A percentile compares a stretch with the other conserved stretches of the same genome.
These are phyloP conservation scores for Pelagia noctiluca DNA, from an alignment of 30 jellyfish, hydroid and myxozoan species.

Conservation along the genomic window DNA sequence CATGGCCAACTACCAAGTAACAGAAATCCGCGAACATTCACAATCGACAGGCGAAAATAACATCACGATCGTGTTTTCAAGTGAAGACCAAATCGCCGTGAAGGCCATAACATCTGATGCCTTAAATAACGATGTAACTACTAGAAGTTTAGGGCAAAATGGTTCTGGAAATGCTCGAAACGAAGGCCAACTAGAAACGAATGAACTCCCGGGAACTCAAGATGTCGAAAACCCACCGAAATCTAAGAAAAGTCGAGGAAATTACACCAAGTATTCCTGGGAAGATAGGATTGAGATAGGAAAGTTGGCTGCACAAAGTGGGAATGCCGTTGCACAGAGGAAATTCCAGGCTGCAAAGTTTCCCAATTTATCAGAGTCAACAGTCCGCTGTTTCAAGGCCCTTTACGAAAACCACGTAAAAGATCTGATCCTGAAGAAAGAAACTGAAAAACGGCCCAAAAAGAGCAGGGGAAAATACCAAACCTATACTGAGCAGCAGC, in stretches of 20 bases:
- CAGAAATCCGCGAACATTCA: slow-evolving; percentile 48
- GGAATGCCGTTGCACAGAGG: slow-evolving; percentile 33
- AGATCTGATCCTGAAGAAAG: background rate
- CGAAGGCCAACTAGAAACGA: background rate
- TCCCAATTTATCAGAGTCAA: slow-evolving; percentile 60
- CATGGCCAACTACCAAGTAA: slow-evolving; percentile 40
- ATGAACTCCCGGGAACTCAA: background rate
- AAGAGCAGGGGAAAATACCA: slow-evolving; percentile 55
- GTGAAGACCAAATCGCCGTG: no score
- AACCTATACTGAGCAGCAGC: slow-evolving; percentile 41
- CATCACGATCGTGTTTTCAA: no score
- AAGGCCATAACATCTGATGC: no score
- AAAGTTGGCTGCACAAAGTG: slow-evolving; percentile 42
- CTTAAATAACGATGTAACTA: no score
- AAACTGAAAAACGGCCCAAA: background rate
- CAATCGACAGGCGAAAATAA: no score
- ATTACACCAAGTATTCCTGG: slow-evolving; percentile 37
- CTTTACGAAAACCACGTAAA: slow-evolving; percentile 1
- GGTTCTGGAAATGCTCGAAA: no score
- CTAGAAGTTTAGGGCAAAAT: no score
- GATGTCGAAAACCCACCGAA: no score
- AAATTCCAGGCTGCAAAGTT: slow-evolving; percentile 2
- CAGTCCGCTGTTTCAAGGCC: slow-evolving; percentile 54
- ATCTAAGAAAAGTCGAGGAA: slow-evolving; percentile 55
- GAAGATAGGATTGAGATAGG: slow-evolving; percentile 45